These are phyloP conservation scores for Paradoxurus hermaphroditus DNA, from an alignment of 2,113 vertebrate genomes.

Conservation along the genomic window DNA sequence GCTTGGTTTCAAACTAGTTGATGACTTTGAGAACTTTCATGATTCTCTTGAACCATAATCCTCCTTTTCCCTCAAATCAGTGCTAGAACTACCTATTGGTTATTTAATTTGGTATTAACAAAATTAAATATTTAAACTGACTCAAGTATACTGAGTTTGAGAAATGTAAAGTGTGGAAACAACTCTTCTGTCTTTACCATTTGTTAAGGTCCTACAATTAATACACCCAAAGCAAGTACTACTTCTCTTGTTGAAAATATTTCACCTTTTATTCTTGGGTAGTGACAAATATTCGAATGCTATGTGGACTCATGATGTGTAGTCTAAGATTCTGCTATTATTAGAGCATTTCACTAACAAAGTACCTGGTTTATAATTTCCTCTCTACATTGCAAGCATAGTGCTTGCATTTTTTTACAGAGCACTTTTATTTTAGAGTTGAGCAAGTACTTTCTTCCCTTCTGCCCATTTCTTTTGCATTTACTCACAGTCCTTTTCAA, in stretches of 20 bases:
- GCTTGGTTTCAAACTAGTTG: background rate
- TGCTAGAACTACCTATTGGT: background rate
- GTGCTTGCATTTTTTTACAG: background rate
- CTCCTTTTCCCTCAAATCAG: background rate
- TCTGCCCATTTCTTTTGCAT: background rate
- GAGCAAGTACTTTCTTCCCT: background rate
- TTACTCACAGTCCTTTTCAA: background rate
- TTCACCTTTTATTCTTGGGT: background rate
- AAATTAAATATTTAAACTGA: background rate
- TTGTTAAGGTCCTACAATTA: background rate
- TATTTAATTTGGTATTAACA: background rate
- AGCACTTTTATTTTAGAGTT: background rate
- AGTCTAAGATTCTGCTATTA: background rate
- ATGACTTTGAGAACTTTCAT: background rate
- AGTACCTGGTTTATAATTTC: background rate
- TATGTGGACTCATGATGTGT: background rate
- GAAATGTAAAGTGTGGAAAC: background rate
- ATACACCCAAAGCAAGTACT: background rate
- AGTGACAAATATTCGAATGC: background rate
- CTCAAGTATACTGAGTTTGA: background rate
- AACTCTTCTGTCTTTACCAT: background rate
- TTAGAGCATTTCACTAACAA: background rate
- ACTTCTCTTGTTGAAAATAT: background rate
- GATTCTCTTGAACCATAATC: background rate
- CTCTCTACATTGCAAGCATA: background rate